Evolutionary conservation across 2,113 vertebrate genomes (phyloP).

Genomic region (Puffinus mauretanicus): DNA sequence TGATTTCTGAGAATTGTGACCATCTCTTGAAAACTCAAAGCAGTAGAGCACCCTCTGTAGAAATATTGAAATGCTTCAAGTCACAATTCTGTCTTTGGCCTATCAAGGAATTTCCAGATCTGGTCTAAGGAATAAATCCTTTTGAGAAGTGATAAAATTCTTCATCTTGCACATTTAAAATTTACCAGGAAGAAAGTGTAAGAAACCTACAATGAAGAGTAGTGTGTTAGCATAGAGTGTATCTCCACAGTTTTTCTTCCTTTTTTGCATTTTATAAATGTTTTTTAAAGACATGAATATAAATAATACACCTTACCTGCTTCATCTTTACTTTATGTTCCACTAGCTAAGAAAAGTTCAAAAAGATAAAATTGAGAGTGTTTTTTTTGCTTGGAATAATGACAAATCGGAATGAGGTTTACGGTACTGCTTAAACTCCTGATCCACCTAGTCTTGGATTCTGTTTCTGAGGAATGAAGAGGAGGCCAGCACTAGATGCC

Average conservation of each 20-base stretch:
- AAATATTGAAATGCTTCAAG: neutral
- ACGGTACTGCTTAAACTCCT: neutral
- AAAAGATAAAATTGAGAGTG: neutral
- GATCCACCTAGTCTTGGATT: neutral
- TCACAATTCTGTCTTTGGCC: neutral
- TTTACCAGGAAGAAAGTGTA: neutral
- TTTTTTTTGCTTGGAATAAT: neutral
- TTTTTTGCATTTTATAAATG: neutral
- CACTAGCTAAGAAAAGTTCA: neutral
- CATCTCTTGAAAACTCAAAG: neutral
- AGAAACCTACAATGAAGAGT: neutral
- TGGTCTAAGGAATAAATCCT: neutral
- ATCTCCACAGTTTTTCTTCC: neutral
- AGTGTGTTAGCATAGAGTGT: neutral
- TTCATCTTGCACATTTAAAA: neutral
- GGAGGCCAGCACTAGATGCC: neutral
- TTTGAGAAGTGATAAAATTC: neutral
- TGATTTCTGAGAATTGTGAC: neutral
- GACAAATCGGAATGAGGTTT: neutral
- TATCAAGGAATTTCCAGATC: neutral
- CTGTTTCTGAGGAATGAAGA: neutral
- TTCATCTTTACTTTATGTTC: neutral
- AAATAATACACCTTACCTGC: neutral
- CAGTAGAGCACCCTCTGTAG: neutral
- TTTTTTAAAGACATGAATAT: neutral